Evolutionary conservation across 1,140 invertebrate genomes (phyloP).

Genomic region (Pogonus chalceus): DNA sequence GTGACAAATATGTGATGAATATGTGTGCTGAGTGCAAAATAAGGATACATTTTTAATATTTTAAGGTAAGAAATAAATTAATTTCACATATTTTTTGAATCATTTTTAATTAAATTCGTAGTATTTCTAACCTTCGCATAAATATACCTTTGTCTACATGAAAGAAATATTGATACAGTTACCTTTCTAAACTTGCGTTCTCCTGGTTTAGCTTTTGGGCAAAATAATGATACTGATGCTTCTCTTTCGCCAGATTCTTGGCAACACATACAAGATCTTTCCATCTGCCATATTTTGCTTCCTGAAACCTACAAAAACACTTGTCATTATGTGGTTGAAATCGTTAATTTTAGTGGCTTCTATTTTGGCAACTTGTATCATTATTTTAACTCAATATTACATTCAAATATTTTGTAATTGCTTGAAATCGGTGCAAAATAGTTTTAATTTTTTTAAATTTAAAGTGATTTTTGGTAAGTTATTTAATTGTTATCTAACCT

Average conservation of each 20-base stretch:
- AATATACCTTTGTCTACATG: background rate
- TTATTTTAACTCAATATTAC: too few relatives aligned
- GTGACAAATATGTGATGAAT: background rate
- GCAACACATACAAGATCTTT: conserved; percentile 88
- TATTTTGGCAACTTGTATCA: too few relatives aligned
- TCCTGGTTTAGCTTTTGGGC: conserved; percentile 77
- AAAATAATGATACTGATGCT: conserved; percentile 77
- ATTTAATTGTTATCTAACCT: conserved; percentile 46
- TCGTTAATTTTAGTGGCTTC: too few relatives aligned
- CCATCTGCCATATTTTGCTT: conserved; percentile 94
- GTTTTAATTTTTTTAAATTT: too few relatives aligned
- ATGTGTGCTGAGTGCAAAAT: background rate
- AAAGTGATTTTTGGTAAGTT: background rate
- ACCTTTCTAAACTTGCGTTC: conserved; percentile 80
- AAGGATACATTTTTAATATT: background rate
- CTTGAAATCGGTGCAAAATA: too few relatives aligned
- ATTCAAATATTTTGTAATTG: too few relatives aligned
- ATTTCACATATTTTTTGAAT: background rate
- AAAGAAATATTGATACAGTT: conserved; percentile 14
- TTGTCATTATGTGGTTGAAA: too few relatives aligned
- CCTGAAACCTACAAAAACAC: conserved; percentile 85
- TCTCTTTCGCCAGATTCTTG: conserved; percentile 88
- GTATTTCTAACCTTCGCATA: background rate
- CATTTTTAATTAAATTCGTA: background rate
- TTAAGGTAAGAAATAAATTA: background rate